A percentile compares a stretch with the other conserved stretches of the same genome.
These are phyloP conservation scores for Drosophila kambysellisi DNA, from an alignment of 2,888 invertebrate species.

Conservation along the genomic window DNA sequence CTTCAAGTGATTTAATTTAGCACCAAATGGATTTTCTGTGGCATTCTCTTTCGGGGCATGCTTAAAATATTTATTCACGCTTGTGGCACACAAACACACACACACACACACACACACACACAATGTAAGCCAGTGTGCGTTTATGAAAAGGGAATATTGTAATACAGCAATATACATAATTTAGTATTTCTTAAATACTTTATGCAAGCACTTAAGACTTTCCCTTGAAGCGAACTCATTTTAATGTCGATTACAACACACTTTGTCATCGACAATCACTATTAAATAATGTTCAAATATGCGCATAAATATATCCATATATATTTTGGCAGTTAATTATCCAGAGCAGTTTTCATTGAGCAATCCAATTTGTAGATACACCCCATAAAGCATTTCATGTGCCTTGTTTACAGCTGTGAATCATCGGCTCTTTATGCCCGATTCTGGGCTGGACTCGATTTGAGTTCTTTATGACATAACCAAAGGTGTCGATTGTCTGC, in stretches of 20 bases:
- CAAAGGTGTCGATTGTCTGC: conserved; percentile 29
- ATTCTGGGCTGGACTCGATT: conserved; percentile 1
- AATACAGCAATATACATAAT: conserved; percentile 36
- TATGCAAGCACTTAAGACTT: conserved; percentile 23
- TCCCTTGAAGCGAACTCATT: conserved; percentile 8
- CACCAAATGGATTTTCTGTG: conserved; percentile 72
- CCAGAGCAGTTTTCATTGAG: neutral
- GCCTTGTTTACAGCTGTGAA: conserved; percentile 30
- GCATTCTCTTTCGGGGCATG: conserved; percentile 43
- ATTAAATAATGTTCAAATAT: conserved; percentile 12
- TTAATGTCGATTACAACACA: conserved; percentile 24
- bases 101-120: neutral
- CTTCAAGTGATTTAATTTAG: conserved; percentile 79
- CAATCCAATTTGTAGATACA: neutral
- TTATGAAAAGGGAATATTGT: conserved; percentile 4
- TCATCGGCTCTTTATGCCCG: conserved; percentile 9
- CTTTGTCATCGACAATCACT: conserved; percentile 14
- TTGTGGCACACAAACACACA: conserved; percentile 12
- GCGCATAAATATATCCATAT: neutral
- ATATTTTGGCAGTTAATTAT: neutral
- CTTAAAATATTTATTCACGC: conserved; percentile 39
- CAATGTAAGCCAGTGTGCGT: conserved; percentile 13
- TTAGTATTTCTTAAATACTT: conserved; percentile 46
- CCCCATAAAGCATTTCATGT: neutral
- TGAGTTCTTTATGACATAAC: conserved; percentile 16